These are phyloP conservation scores for Synchiropus splendidus DNA, from an alignment of 2,113 vertebrate genomes.

Conservation along the genomic window DNA sequence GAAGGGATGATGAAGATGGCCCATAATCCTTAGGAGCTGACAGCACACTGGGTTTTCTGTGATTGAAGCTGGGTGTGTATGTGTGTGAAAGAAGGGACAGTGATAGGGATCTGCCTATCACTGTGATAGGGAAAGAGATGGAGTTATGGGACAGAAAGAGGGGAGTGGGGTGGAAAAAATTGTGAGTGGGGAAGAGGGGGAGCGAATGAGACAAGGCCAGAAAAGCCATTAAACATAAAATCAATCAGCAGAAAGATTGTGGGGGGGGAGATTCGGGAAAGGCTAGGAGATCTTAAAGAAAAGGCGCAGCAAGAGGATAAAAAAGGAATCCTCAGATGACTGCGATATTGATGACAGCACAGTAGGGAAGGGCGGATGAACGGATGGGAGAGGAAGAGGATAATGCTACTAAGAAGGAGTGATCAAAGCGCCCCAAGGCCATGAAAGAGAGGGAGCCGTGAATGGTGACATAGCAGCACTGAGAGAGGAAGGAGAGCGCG, in stretches of 20 bases:
- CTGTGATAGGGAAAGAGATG: conserved; percentile 26
- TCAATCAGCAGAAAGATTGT: conserved; percentile 45
- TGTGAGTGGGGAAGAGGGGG: conserved; percentile 9
- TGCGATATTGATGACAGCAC: conserved; percentile 60
- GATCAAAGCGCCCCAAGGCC: conserved; percentile 51
- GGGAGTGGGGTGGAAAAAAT: conserved; percentile 13
- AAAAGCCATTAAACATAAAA: conserved; percentile 56
- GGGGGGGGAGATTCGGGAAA: conserved; percentile 13
- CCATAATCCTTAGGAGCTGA: conserved; percentile 58
- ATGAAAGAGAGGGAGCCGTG: conserved; percentile 18
- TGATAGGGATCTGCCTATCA: conserved; percentile 54
- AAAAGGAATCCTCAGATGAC: conserved; percentile 54
- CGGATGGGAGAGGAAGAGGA: conserved; percentile 31
- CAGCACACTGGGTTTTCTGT: conserved; percentile 43
- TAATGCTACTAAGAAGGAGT: conserved; percentile 43
- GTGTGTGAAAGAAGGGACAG: conserved; percentile 14
- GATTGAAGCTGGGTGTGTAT: conserved; percentile 42
- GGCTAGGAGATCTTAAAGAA: conserved; percentile 41
- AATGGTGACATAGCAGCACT: conserved; percentile 5
- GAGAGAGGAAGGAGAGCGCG: conserved; percentile 1
- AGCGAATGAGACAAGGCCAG: conserved; percentile 36
- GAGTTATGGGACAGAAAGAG: conserved; percentile 45
- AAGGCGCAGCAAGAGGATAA: conserved; percentile 47
- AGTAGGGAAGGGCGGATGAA: conserved; percentile 45
- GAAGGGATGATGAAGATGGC: conserved; percentile 59